Evolutionary conservation across 2,113 vertebrate genomes (phyloP).

Genomic region (Bagarius yarrelli): DNA sequence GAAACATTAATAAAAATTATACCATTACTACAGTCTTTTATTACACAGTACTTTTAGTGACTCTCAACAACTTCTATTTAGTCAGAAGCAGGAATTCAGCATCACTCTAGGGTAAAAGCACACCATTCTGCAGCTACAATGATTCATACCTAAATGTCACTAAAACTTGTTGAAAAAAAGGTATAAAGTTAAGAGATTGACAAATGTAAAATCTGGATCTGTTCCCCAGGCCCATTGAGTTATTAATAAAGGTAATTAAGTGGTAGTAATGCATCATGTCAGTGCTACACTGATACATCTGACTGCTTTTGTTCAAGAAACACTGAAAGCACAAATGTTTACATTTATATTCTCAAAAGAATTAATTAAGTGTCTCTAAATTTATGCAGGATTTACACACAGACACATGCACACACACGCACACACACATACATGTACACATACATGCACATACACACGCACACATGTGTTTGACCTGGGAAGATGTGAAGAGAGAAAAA

Average conservation of each 20-base stretch:
- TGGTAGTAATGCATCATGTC: neutral
- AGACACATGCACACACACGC: slow-evolving; percentile 41
- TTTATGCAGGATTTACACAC: slow-evolving; percentile 45
- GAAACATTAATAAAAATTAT: neutral
- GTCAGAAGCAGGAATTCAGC: neutral
- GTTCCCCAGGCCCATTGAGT: neutral
- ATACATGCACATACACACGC: slow-evolving; percentile 37
- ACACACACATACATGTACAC: slow-evolving; percentile 38
- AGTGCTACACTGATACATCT: neutral
- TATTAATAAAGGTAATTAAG: slow-evolving; percentile 19
- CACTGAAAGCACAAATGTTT: neutral
- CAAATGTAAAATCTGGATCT: neutral
- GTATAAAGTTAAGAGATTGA: neutral
- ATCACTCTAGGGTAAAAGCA: neutral
- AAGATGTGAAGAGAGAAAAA: slow-evolving; percentile 61
- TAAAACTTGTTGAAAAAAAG: neutral
- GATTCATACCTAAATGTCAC: neutral
- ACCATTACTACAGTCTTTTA: neutral
- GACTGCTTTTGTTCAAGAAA: slow-evolving; percentile 1
- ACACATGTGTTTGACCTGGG: slow-evolving; percentile 39
- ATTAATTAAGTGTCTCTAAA: slow-evolving; percentile 62
- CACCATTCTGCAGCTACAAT: neutral
- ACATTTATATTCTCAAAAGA: neutral
- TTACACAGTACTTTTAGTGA: neutral
- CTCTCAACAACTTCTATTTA: neutral